Base-by-base conservation (phyloP, 2,888 invertebrate genomes). In the Escarpia spicata region DNA sequence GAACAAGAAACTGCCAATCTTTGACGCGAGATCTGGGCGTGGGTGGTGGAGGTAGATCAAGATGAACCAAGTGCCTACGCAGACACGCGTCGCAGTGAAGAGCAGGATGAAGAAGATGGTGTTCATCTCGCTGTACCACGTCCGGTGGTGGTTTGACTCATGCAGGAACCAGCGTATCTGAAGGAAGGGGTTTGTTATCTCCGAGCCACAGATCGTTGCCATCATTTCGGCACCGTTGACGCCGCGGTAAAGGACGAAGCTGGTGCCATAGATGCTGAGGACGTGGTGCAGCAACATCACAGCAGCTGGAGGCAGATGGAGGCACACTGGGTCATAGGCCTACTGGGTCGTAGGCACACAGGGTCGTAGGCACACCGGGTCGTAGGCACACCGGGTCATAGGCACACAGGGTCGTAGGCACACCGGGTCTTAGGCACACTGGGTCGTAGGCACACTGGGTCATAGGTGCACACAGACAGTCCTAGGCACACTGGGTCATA, bases 91-190 rank as follows among this genome's bases (percentile, higher is more conserved):
- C 58, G 95, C 93, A 12, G 95, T 96, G 94, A 96, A 96, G 52
- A 95, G 92, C 2, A 95, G 31, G 94, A 96, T 95, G 93, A 96
- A 96, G 12, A 94, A 91, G 43, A 95, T 90, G 93, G 96, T 96
- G 45, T 96, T 95, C 19, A 95, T n/a, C 58, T 95, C 95, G 0
- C 94, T 96, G 6, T 95, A 93, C 45, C 94, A 43, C 0, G 95
- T 95, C 58, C 95, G 93, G 58, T 95, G 94, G 26, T 93, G 93
- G 8, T 95, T 95, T 0, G 95, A 94, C 52, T 95, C 95, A 15
- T 93, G 93, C 58, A 96, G 94, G 93, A 96, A 96, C 96, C 96
- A 96, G 2, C 96, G 95, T n/a, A 95, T 58, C 94, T 96, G 96
- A 12, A 96, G 94, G 8, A 96, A 94, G 0, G 96, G 96, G 93